Evolutionary conservation across 2,888 invertebrate genomes (phyloP).

Genomic region (Sinhomidia bicolor): DNA sequence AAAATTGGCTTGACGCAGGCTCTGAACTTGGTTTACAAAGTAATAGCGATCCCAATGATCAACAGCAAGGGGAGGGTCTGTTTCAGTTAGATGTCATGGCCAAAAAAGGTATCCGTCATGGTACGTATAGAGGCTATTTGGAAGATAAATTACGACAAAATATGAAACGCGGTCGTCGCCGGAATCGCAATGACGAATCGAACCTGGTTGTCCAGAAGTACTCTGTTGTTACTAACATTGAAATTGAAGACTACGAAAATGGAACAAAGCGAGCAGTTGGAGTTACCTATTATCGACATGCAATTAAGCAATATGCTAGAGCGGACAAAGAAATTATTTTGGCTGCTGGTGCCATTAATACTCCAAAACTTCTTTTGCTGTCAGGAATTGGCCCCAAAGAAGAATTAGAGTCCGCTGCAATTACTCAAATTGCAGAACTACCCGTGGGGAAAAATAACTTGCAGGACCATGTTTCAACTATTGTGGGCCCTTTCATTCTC

Average conservation of each 20-base stretch:
- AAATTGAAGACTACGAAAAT: constrained; percentile 51
- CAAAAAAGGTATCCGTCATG: constrained; percentile 23
- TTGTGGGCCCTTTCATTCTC: constrained; percentile 67
- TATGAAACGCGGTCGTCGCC: background rate
- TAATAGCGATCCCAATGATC: constrained; percentile 24
- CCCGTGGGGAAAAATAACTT: constrained; percentile 78
- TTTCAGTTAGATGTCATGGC: constrained; percentile 54
- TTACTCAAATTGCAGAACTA: constrained; percentile 69
- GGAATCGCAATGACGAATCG: background rate
- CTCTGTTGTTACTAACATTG: constrained; percentile 37
- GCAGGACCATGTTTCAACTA: constrained; percentile 72
- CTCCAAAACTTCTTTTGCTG: constrained; percentile 64
- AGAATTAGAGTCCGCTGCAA: constrained; percentile 50
- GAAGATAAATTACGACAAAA: background rate
- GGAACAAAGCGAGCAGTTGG: constrained; percentile 81
- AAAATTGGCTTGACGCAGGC: constrained; percentile 53
- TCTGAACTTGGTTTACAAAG: constrained; percentile 18
- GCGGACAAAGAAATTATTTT: constrained; percentile 78
- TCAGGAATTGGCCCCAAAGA: constrained; percentile 73
- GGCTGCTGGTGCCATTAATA: constrained; percentile 66
- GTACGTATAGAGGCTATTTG: constrained; percentile 49
- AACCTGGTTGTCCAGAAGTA: constrained; percentile 52
- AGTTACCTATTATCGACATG: constrained; percentile 76
- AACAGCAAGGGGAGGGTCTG: constrained; percentile 3
- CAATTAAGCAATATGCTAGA: constrained; percentile 71